Evolutionary conservation across 2,797 vertebrate species (phyloP).

Genomic region (Alcedo atthis): DNA sequence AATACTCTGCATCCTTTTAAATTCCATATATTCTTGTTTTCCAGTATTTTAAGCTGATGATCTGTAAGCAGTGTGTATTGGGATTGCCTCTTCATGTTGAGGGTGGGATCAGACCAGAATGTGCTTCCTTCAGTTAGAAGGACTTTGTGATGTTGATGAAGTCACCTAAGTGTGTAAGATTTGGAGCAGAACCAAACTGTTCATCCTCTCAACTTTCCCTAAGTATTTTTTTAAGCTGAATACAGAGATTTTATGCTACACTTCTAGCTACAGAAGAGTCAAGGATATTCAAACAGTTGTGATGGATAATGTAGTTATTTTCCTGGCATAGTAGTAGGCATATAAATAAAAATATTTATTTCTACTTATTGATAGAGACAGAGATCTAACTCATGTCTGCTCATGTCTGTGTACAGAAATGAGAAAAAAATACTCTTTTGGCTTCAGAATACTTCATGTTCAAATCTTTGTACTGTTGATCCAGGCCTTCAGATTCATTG

Average conservation of each 20-base stretch:
- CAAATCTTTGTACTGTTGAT: neutral
- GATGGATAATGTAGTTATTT: neutral
- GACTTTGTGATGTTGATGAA: neutral
- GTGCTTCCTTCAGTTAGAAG: neutral
- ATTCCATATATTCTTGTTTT: neutral
- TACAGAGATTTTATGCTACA: neutral
- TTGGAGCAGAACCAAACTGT: neutral
- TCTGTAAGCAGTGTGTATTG: neutral
- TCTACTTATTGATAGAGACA: neutral
- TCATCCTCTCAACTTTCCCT: neutral
- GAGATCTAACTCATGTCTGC: neutral
- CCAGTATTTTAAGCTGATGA: neutral
- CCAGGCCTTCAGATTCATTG: constrained; percentile 18
- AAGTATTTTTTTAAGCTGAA: neutral
- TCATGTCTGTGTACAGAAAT: neutral
- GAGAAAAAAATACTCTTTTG: neutral
- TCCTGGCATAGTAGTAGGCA: neutral
- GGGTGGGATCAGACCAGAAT: neutral
- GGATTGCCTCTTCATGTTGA: neutral
- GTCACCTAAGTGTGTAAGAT: neutral
- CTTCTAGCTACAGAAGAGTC: neutral
- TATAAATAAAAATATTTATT: constrained; percentile 3
- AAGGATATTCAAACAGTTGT: neutral
- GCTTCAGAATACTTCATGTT: constrained; percentile 34
- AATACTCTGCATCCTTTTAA: neutral